These are phyloP conservation scores for Scomberomorus guttatus DNA, from an alignment of 2,797 vertebrate genomes.

Conservation along the genomic window DNA sequence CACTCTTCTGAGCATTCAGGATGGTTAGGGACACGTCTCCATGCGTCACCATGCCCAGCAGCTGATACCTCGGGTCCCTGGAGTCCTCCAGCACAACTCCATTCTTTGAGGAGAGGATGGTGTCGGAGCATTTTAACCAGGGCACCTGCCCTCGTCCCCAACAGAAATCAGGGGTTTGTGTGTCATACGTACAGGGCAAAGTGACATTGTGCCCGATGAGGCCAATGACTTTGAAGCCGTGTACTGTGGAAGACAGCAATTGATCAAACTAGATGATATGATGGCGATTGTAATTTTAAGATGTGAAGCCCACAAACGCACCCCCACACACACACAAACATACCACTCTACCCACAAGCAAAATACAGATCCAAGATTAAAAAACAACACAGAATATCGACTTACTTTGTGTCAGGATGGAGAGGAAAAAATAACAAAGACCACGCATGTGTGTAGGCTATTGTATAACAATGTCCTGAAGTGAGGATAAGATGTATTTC, in stretches of 20 bases:
- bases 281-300: constrained; percentile 12
- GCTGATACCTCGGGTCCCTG: constrained; percentile 70
- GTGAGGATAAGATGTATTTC: constrained; percentile 41
- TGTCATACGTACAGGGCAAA: constrained; percentile 81
- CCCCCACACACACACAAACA: constrained; percentile 9
- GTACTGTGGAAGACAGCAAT: constrained; percentile 48
- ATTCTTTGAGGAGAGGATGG: constrained; percentile 74
- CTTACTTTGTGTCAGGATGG: constrained; percentile 70
- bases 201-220: constrained; percentile 76
- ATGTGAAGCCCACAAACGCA: constrained; percentile 5
- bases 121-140: constrained; percentile 36
- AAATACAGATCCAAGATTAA: constrained; percentile 36
- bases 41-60: constrained; percentile 59
- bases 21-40: constrained; percentile 87
- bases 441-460: constrained; percentile 69
- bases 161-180: constrained; percentile 73
- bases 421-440: constrained; percentile 61
- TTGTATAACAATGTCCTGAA: constrained; percentile 54
- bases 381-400: constrained; percentile 56
- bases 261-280: constrained; percentile 7
- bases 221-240: constrained; percentile 47
- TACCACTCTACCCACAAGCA: constrained; percentile 34
- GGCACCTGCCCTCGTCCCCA: constrained; percentile 84
- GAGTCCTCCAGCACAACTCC: constrained; percentile 5
- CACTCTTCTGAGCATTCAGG: constrained; percentile 52